phyloP scores from a whole-genome alignment of 92 coral and sea anemone species.

The Meandrina meandrites region DNA sequence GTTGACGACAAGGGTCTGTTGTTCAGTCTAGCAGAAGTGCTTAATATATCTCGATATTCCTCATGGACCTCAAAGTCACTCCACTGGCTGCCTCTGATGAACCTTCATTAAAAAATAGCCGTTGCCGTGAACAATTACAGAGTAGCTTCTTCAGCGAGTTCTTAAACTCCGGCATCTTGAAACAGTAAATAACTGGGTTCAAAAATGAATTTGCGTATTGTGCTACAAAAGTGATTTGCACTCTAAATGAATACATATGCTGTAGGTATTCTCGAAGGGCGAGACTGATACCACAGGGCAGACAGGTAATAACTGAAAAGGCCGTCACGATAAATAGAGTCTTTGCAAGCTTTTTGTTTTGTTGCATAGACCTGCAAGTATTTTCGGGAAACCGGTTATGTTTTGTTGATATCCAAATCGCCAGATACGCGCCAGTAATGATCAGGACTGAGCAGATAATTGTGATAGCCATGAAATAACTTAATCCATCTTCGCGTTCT shows the following conservation, averaged over 20 bases:
- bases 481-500: background rate
- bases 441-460: background rate
- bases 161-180: conserved; percentile 16
- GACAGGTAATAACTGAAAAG: background rate
- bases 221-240: background rate
- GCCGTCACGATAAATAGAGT: conserved; percentile 6
- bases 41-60: background rate
- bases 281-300: background rate
- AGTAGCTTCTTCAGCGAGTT: background rate
- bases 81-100: background rate
- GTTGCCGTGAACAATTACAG: background rate
- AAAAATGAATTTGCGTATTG: conserved; percentile 23
- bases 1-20: no score
- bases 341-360: conserved; percentile 5
- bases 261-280: background rate
- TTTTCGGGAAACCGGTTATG: background rate
- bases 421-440: conserved; percentile 7
- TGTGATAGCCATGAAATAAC: background rate
- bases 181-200: conserved; percentile 21
- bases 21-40: no score
- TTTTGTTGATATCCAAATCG: conserved; percentile 24
- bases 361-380: background rate
- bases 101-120: background rate
- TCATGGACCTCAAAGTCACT: background rate
- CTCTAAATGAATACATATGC: background rate